Evolutionary conservation across 2,797 vertebrate genomes (phyloP).

Genomic region (Euthynnus affinis): DNA sequence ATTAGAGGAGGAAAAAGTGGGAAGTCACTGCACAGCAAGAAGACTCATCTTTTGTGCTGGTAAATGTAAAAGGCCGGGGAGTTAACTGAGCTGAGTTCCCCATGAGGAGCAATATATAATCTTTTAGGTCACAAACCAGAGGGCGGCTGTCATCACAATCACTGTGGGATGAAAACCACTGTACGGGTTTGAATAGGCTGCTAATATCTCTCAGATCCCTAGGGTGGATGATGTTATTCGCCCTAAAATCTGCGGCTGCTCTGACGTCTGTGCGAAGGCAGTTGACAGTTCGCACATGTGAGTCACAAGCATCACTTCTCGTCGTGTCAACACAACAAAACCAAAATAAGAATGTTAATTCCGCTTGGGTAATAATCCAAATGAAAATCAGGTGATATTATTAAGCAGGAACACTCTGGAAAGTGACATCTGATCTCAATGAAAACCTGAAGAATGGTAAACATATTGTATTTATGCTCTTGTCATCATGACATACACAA

Average conservation of each 20-base stretch:
- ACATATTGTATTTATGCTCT: neutral
- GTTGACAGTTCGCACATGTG: constrained; percentile 52
- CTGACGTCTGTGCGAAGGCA: constrained; percentile 40
- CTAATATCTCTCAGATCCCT: constrained; percentile 53
- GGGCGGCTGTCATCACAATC: constrained; percentile 60
- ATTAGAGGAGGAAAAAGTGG: constrained; percentile 57
- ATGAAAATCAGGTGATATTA: neutral
- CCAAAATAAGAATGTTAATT: constrained; percentile 4
- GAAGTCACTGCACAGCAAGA: constrained; percentile 44
- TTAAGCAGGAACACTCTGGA: neutral
- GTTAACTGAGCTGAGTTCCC: constrained; percentile 52
- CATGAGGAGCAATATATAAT: constrained; percentile 50
- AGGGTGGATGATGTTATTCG: constrained; percentile 49
- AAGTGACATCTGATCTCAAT: neutral
- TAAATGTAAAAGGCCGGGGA: constrained; percentile 54
- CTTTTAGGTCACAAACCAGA: constrained; percentile 70
- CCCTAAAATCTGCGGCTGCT: constrained; percentile 46
- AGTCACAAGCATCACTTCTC: constrained; percentile 34
- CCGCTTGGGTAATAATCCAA: neutral
- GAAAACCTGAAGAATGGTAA: constrained; percentile 11
- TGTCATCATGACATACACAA: neutral
- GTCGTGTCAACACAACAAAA: constrained; percentile 22
- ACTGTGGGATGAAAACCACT: constrained; percentile 50
- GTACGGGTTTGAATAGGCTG: constrained; percentile 52
- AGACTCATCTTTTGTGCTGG: constrained; percentile 53